phyloP scores from a whole-genome alignment of 2,888 invertebrate genomes.

The Amblyteles armatorius region DNA sequence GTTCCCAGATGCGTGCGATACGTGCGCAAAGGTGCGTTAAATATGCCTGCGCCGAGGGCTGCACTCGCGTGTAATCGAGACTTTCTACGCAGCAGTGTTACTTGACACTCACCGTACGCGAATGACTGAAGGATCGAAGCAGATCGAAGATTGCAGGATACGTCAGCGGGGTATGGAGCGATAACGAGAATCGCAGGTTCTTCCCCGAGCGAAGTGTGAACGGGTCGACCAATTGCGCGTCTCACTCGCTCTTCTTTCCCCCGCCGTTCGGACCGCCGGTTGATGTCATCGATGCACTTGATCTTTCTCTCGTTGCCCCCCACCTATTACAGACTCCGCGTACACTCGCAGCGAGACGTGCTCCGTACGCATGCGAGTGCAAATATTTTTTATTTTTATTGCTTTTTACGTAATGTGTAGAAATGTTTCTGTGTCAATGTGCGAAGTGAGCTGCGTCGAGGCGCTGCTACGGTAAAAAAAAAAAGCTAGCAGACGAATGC shows the following conservation, averaged over 20 bases:
- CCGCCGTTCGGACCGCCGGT: not conserved
- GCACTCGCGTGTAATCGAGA: not conserved
- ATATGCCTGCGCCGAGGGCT: too few relatives aligned
- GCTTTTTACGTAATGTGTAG: too few relatives aligned
- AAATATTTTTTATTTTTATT: too few relatives aligned
- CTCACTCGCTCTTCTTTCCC: not conserved
- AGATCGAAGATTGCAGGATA: slow-evolving; percentile 21
- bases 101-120: slow-evolving; percentile 53
- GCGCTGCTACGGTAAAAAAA: too few relatives aligned
- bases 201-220: slow-evolving; percentile 65
- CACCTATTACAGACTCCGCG: not conserved
- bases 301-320: not conserved
- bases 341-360: not conserved
- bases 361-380: too few relatives aligned
- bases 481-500: too few relatives aligned
- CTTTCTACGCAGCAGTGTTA: slow-evolving; percentile 16
- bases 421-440: too few relatives aligned
- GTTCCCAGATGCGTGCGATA: too few relatives aligned
- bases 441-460: too few relatives aligned
- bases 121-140: slow-evolving; percentile 51
- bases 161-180: slow-evolving; percentile 24
- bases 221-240: slow-evolving; percentile 50
- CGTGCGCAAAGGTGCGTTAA: too few relatives aligned
- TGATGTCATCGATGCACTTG: slow-evolving; percentile 2
- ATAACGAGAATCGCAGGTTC: slow-evolving; percentile 66